Percentiles rank a stretch among this genome's conserved stretches.
Conservation (phyloP, 2,888 invertebrate species). For the Tridacna gigas region DNA sequence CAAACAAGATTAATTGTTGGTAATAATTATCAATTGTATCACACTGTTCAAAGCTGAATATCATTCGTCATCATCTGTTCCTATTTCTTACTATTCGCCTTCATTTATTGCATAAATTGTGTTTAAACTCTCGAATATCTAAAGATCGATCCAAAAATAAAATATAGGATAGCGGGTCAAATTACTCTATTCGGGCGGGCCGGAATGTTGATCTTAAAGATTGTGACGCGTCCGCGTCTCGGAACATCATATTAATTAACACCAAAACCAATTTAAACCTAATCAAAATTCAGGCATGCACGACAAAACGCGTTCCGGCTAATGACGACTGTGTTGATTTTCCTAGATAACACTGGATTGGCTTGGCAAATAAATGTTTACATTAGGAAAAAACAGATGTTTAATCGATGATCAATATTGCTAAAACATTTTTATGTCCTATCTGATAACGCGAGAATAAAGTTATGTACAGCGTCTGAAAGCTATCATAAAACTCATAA, state of each 20-base stretch:
- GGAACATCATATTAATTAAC: constrained; percentile 28
- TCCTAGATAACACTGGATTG: constrained; percentile 21
- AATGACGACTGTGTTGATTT: constrained; percentile 28
- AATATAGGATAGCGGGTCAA: neutral
- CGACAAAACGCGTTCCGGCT: constrained; percentile 18
- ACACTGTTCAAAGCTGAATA: no score
- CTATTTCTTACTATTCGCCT: no score
- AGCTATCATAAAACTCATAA: constrained; percentile 17
- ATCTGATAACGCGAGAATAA: constrained; percentile 13
- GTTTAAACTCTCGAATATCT: no score
- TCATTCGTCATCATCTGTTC: no score
- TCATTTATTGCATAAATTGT: no score
- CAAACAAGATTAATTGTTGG: no score
- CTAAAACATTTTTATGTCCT: constrained; percentile 1
- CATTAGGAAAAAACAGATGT: constrained; percentile 29
- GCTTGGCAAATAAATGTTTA: constrained; percentile 16
- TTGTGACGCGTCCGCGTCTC: constrained; percentile 17
- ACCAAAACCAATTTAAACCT: constrained; percentile 27
- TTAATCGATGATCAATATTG: constrained; percentile 31
- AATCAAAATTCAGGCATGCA: constrained; percentile 28
- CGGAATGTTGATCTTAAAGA: constrained; percentile 23
- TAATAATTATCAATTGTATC: no score
- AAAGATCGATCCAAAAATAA: no score
- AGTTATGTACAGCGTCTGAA: neutral
- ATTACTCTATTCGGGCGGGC: neutral